Evolutionary conservation across 2,888 invertebrate genomes (phyloP), one percentile per base, ranked within the genome.

Genomic region (Chrysodeixis includens): DNA sequence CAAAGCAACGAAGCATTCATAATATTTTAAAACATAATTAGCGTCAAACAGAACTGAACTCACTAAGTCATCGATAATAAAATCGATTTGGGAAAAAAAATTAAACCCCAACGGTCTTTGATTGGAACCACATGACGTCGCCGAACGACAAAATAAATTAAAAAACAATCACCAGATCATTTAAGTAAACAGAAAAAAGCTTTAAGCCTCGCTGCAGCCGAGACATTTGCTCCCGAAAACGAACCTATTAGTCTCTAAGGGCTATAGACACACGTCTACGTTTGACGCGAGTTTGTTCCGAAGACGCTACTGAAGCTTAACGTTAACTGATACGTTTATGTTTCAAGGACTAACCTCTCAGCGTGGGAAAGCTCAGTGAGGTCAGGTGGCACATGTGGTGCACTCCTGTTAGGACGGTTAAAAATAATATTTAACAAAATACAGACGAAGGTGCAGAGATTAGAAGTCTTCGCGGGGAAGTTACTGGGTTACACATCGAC

Each of bases 351-450:
- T 89, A 80, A 72, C 71, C 62, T 84, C 84, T 86, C 89, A 85
- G 89, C 94, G 94, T 94, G 94, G 94, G 95, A 95, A 94, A 93
- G 92, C 88, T 90, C 83, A 83, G 86, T 82, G 86, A 91, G 92
- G 93, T 95, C 95, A 95, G 95, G 95, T 95, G 94, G 91, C 93
- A 93, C 94, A 94, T 94, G 93, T 94, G 94, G 88, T 88, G 88
- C 90, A 89, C 91, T 92, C 87, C 88, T 90, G 92, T 91, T 90
- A 88, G 88, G 87, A 88, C 85, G 88, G 90, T 92, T 93, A 92
- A 92, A 93, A 94, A 94, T 93, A 94, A 93, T 93, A 91, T 90
- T 90, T 84, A 90, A 90, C 90, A 86, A 88, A 90, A 90, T 88
- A 90, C 89, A 88, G 88, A 89, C 87, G 85, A 87, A 90, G 88